Evolutionary conservation across 2,113 vertebrate genomes (phyloP).

Genomic region (Brachypteracias leptosomus): DNA sequence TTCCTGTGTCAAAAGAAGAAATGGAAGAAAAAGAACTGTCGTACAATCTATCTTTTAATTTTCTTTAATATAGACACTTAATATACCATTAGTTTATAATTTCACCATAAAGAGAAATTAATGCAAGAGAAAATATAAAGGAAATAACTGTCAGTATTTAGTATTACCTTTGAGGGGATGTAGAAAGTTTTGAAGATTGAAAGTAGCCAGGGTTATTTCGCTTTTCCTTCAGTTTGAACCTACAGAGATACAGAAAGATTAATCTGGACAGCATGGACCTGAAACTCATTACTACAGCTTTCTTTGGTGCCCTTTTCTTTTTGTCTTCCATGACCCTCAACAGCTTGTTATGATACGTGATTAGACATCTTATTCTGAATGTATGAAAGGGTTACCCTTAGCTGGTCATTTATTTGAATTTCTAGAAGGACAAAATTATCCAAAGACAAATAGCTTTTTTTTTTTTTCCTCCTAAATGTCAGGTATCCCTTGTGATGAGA

Average conservation of each 20-base stretch:
- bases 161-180: background rate
- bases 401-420: background rate
- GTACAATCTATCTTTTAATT: background rate
- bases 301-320: background rate
- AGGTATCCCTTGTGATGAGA: background rate
- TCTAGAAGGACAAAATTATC: background rate
- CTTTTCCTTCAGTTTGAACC: background rate
- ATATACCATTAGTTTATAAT: background rate
- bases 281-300: background rate
- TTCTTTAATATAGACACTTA: background rate
- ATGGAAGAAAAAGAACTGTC: background rate
- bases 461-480: background rate
- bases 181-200: background rate
- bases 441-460: background rate
- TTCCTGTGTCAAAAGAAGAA: background rate
- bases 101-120: background rate
- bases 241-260: background rate
- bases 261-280: background rate
- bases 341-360: background rate
- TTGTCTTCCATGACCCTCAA: background rate
- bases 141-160: background rate
- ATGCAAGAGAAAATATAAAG: background rate
- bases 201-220: background rate
- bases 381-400: background rate
- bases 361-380: background rate